Evolutionary conservation across 2,888 invertebrate species (phyloP).

Genomic region (Acanthosepion lycidas): DNA sequence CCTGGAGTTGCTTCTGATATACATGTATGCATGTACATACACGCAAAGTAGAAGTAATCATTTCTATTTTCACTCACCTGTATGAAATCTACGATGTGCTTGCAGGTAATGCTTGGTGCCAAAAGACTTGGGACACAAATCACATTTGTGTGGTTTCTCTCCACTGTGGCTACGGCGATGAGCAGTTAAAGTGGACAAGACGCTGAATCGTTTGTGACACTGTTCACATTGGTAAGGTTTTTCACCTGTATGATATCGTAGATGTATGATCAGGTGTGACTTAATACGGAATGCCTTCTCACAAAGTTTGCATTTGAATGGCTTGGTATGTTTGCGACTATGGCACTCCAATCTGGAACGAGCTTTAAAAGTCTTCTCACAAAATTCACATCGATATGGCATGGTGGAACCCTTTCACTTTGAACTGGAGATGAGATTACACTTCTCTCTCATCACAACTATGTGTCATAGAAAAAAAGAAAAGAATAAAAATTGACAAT

Average conservation of each 20-base stretch:
- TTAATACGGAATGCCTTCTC: background rate
- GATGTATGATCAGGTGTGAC: conserved; percentile 24
- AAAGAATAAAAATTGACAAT: too few species aligned
- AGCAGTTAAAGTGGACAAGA: background rate
- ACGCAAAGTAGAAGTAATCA: too few species aligned
- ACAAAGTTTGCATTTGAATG: background rate
- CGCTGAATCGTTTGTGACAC: conserved; percentile 24
- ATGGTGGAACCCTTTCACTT: background rate
- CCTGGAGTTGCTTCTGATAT: too few species aligned
- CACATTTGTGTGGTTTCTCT: background rate
- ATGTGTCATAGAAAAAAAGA: background rate
- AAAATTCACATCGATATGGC: background rate
- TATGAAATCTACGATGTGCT: conserved; percentile 37
- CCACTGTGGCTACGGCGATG: conserved; percentile 41
- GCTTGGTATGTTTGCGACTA: background rate
- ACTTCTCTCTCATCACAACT: background rate
- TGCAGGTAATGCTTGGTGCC: conserved; percentile 13
- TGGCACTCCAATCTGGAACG: background rate
- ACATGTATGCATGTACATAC: too few species aligned
- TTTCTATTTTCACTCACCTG: conserved; percentile 6
- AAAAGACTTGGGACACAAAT: background rate
- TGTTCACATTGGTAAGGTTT: conserved; percentile 44
- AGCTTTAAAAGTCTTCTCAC: conserved; percentile 24
- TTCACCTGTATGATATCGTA: conserved; percentile 41
- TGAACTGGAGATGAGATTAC: background rate